Percentiles rank a stretch among this genome's conserved stretches.
phyloP scores from a whole-genome alignment of 2,797 vertebrate genomes.

The Pteropus rufus region DNA sequence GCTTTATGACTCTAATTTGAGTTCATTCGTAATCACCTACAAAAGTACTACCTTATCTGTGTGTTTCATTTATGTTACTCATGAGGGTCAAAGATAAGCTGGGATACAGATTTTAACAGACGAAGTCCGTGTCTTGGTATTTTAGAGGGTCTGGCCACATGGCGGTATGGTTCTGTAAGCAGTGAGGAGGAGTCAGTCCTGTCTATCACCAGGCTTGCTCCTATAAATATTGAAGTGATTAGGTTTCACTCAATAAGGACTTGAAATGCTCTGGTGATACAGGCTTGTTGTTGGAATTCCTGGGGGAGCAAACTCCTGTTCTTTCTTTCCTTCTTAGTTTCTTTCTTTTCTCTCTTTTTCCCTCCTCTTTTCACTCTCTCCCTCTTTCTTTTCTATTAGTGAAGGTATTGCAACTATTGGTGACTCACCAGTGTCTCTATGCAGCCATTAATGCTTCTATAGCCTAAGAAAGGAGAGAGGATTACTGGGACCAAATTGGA shows the following conservation, averaged over 20 bases:
- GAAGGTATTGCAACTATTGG: neutral
- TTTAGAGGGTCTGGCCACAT: slow-evolving; percentile 40
- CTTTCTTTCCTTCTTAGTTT: neutral
- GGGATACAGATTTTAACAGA: slow-evolving; percentile 42
- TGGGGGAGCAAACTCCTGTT: neutral
- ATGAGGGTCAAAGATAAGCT: slow-evolving; percentile 55
- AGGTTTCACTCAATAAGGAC: neutral
- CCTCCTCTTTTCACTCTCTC: neutral
- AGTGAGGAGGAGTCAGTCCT: neutral
- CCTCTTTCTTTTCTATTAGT: neutral
- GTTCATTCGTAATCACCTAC: slow-evolving; percentile 29
- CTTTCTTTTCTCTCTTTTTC: no score
- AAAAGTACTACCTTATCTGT: slow-evolving; percentile 34
- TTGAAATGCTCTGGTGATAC: neutral
- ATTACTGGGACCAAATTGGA: neutral
- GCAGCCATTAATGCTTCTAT: neutral
- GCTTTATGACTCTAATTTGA: slow-evolving; percentile 47
- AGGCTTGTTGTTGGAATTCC: neutral
- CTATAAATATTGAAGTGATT: slow-evolving; percentile 46
- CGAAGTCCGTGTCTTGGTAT: neutral
- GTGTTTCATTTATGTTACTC: slow-evolving; percentile 58
- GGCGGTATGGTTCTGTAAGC: neutral
- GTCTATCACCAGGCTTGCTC: neutral
- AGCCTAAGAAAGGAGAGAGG: neutral
- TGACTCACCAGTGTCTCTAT: neutral